Conservation (phyloP, 2,797 vertebrate species). For the Lophotriccus pileatus region DNA sequence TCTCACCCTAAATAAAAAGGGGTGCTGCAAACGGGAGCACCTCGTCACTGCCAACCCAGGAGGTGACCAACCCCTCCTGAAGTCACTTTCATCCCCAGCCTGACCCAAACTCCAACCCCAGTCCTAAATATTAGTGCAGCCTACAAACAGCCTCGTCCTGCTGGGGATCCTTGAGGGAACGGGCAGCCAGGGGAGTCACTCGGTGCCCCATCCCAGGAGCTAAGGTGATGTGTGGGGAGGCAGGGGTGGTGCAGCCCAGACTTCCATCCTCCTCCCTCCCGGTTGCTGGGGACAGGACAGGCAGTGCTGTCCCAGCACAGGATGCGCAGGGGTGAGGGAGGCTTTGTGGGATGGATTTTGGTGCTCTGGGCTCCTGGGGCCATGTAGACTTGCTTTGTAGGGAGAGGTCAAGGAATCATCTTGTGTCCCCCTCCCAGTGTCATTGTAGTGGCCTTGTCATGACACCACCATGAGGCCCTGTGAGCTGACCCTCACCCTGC, state of each 20-base stretch:
- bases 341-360: background rate
- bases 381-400: background rate
- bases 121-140: conserved; percentile 21
- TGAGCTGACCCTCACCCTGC: background rate
- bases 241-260: background rate
- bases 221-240: accelerated
- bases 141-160: conserved; percentile 4
- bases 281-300: background rate
- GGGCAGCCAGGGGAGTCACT: background rate
- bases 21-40: background rate
- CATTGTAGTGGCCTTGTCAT: background rate
- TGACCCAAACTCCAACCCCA: background rate
- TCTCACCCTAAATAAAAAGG: background rate
- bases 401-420: accelerated
- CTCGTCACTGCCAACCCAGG: background rate
- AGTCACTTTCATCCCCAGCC: background rate
- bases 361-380: background rate
- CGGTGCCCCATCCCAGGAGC: background rate
- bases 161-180: background rate
- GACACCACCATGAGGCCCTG: background rate
- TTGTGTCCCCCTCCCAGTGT: background rate
- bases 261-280: background rate
- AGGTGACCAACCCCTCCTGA: background rate
- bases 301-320: background rate
- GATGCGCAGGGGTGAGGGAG: background rate